These are phyloP conservation scores for Epinephelus coioides DNA, from an alignment of 2,797 vertebrate genomes.

Conservation along the genomic window DNA sequence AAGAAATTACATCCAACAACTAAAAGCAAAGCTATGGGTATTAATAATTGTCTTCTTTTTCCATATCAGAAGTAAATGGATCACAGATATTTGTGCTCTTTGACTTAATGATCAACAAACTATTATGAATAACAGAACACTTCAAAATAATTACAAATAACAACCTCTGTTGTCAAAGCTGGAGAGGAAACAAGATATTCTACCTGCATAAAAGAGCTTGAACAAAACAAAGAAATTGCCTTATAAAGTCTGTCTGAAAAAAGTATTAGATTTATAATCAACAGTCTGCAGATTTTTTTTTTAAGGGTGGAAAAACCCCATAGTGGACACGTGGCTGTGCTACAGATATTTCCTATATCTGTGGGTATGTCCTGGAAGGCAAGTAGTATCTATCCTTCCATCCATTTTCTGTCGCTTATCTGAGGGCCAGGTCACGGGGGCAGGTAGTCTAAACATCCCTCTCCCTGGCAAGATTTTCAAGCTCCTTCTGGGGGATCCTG, in stretches of 20 bases:
- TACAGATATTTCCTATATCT: background rate
- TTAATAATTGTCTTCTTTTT: conserved; percentile 2
- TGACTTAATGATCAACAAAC: background rate
- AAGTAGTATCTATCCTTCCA: background rate
- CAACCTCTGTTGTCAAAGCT: background rate
- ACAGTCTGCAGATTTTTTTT: background rate
- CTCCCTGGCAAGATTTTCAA: background rate
- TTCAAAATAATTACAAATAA: background rate
- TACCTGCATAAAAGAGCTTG: background rate
- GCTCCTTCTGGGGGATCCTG: background rate
- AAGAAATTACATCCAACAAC: background rate
- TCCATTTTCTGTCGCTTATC: background rate
- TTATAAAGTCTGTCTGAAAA: background rate
- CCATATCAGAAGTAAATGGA: background rate
- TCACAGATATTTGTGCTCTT: background rate
- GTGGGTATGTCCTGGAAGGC: background rate
- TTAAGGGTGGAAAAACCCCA: background rate
- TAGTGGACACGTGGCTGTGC: background rate
- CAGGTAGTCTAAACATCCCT: background rate
- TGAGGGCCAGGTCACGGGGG: no score
- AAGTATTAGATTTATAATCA: conserved; percentile 1
- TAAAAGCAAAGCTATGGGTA: background rate
- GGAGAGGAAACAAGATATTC: background rate
- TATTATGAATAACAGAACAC: conserved; percentile 1
- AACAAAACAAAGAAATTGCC: background rate